Conservation (phyloP, 2,113 vertebrate genomes). For the Ictidomys tridecemlineatus region DNA sequence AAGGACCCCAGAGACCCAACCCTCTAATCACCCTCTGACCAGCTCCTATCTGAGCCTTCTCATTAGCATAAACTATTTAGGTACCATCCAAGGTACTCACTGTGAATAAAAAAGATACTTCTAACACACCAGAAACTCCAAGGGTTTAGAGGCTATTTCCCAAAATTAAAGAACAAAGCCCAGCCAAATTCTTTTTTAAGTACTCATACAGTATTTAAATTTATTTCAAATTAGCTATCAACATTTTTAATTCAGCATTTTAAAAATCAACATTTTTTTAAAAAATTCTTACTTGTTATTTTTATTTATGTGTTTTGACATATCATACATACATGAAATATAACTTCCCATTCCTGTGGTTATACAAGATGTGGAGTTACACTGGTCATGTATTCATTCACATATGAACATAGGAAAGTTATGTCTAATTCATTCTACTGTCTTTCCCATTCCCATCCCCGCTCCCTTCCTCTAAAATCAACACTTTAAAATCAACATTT, state of each 20-base stretch:
- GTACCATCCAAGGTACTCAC: neutral
- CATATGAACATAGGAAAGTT: too few species aligned
- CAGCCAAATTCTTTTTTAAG: slow-evolving; percentile 10
- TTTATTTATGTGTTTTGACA: too few species aligned
- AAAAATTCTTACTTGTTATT: too few species aligned
- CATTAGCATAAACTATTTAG: slow-evolving; percentile 2
- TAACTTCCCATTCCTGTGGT: too few species aligned
- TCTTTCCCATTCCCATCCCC: too few species aligned
- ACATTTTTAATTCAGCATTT: slow-evolving; percentile 14
- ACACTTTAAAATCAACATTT: neutral
- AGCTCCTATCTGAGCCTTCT: neutral
- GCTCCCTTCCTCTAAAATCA: neutral
- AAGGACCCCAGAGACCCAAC: neutral
- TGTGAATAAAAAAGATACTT: neutral
- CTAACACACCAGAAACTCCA: neutral
- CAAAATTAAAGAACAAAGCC: slow-evolving; percentile 11
- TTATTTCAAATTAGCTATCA: slow-evolving; percentile 40
- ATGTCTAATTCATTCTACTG: too few species aligned
- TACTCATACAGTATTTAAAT: neutral
- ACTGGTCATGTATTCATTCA: too few species aligned
- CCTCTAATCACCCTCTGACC: neutral
- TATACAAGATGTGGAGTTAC: too few species aligned
- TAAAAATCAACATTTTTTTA: neutral
- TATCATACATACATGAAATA: too few species aligned
- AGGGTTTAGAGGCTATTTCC: neutral